Conservation (phyloP, 2,113 vertebrate species). For the Nestor notabilis region DNA sequence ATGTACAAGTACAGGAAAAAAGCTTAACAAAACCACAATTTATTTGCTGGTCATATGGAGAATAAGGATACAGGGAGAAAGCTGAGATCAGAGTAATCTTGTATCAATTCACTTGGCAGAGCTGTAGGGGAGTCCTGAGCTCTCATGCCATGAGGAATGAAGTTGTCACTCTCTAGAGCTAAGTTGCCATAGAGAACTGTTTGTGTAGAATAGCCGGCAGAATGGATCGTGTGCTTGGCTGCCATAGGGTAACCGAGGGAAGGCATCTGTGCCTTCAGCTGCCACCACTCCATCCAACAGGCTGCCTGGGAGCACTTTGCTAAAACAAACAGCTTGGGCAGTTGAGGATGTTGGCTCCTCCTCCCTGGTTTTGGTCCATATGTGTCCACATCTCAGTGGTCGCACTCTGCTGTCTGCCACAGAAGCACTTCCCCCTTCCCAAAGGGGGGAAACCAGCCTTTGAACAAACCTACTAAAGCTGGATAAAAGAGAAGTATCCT, state of each 20-base stretch:
- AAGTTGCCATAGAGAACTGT: not conserved
- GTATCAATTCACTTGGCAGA: not conserved
- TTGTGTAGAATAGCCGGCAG: rapidly evolving
- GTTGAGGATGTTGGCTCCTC: not conserved
- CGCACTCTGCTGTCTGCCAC: not conserved
- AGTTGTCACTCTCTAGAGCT: not conserved
- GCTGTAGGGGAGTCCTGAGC: not conserved
- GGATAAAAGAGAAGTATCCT: no score
- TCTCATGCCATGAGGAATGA: not conserved
- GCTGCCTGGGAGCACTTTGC: not conserved
- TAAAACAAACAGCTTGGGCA: not conserved
- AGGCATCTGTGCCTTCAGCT: not conserved
- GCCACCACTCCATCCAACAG: not conserved
- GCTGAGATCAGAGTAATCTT: not conserved
- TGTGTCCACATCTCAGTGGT: not conserved
- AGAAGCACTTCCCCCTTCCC: not conserved
- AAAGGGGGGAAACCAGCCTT: not conserved
- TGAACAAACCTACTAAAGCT: not conserved
- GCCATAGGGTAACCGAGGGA: rapidly evolving
- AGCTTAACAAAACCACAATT: not conserved
- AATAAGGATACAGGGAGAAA: not conserved
- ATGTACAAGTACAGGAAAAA: not conserved
- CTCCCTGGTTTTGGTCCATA: not conserved
- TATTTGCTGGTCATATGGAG: not conserved
- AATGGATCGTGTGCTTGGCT: rapidly evolving